Conservation (phyloP, 2,797 vertebrate genomes). For the Halcyon chelicuti region DNA sequence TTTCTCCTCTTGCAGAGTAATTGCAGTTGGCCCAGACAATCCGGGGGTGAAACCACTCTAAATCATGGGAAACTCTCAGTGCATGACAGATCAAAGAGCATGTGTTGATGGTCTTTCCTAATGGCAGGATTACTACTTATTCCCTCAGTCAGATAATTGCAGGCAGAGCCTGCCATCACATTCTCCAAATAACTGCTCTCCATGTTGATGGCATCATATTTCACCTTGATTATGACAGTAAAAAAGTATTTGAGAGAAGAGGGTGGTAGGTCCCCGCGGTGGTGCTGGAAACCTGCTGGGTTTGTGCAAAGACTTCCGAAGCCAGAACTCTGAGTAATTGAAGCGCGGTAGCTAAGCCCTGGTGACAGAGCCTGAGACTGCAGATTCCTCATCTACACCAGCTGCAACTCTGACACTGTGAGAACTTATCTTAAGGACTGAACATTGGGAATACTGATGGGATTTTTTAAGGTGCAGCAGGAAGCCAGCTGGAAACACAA, state of each 20-base stretch:
- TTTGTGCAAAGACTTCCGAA: background rate
- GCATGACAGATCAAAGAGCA: background rate
- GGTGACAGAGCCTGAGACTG: background rate
- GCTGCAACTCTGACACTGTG: background rate
- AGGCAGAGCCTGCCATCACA: background rate
- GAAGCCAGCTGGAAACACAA: background rate
- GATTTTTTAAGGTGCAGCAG: background rate
- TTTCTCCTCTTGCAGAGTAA: background rate
- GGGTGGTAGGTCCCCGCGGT: rapidly evolving
- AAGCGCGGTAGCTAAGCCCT: background rate
- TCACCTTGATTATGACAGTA: background rate
- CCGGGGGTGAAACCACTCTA: background rate
- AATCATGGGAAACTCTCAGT: background rate
- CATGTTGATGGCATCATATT: background rate
- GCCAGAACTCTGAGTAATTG: background rate
- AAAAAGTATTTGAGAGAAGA: background rate
- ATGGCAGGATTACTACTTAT: background rate
- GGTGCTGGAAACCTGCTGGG: background rate
- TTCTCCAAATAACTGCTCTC: background rate
- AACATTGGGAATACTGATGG: background rate
- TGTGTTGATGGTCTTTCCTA: background rate
- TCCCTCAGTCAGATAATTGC: background rate
- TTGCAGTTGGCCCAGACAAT: background rate
- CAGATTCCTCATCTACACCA: background rate
- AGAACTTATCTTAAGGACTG: background rate